Base-by-base conservation (phyloP, 64 coral and sea anemone species). In the Anthopleura sola region DNA sequence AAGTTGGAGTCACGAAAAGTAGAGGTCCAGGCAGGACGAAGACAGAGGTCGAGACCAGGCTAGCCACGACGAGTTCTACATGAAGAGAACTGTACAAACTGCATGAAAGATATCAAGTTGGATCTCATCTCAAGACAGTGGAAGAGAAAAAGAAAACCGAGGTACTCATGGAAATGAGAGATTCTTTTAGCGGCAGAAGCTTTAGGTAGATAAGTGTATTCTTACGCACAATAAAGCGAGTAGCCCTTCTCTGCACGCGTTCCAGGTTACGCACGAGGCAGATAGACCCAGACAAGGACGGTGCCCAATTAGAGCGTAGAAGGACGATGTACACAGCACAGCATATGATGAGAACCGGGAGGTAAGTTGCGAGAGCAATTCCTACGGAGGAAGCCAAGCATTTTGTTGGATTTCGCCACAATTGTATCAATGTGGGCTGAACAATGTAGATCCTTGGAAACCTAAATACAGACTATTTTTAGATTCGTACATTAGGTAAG, bases 301-400 rank as follows among this genome's bases (percentile, higher is more conserved):
- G 87, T 49, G 87, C 34, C 87, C 87, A 89, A 19, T 89, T 53
- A 18, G 87, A 89, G 80, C 55, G 80, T 36, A 89, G 5, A 49
- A 89, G 78, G 24, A 55, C 14, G 37, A 89, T 68, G 62, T 89
- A n/a, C n/a, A n/a, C n/a, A n/a, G n/a, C n/a, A 82, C 23, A 81
- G 78, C 14, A 64, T 89, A n/a, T 31, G 80, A 19, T 68, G 53
- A 39, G 38, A 62, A 14, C 15, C n/a, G 33, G 9, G 34, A 49
- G 53, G 55, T 23, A 89, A 44, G 36, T 48, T 48, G 12, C 53
- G 34, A 28, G 86, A 82, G 53, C 86, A 88, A 23, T 51, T 40
- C 28, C 74, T 29, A 16, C 75, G 37, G 17, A 88, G 53, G 5
- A 85, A 60, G 21, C 83, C 83, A 34, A 85, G 57, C 83, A 85